phyloP scores from a whole-genome alignment of 2,888 invertebrate species.

The Chorisops tibialis region DNA sequence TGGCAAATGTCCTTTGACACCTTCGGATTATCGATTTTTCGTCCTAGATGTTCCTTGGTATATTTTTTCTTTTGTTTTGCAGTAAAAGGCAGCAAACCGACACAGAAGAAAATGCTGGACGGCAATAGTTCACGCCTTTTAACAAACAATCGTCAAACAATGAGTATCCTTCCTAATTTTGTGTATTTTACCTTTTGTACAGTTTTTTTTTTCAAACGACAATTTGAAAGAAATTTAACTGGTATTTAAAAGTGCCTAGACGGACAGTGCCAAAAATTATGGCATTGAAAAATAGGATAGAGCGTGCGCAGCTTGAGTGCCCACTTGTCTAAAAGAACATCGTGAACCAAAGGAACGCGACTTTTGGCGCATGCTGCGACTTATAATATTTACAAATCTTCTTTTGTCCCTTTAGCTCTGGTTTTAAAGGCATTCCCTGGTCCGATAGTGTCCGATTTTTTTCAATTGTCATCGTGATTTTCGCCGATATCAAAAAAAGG shows the following conservation, averaged over 20 bases:
- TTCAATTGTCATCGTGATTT: constrained; percentile 23
- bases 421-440: constrained; percentile 17
- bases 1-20: constrained; percentile 29
- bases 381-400: constrained; percentile 35
- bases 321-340: constrained; percentile 22
- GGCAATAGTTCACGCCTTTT: constrained; percentile 34
- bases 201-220: constrained; percentile 7
- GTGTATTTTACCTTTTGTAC: constrained; percentile 30
- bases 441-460: neutral
- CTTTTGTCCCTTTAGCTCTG: constrained; percentile 29
- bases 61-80: constrained; percentile 11
- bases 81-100: constrained; percentile 25
- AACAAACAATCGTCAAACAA: constrained; percentile 32
- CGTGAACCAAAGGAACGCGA: constrained; percentile 27
- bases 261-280: constrained; percentile 21
- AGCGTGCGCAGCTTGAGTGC: constrained; percentile 32
- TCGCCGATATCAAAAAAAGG: constrained; percentile 15
- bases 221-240: constrained; percentile 33
- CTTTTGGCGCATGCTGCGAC: constrained; percentile 35
- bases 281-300: neutral
- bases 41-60: constrained; percentile 4
- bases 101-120: constrained; percentile 20
- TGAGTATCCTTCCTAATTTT: constrained; percentile 30
- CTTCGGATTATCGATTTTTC: constrained; percentile 23
- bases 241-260: constrained; percentile 31